Evolutionary conservation across 2,888 invertebrate genomes (phyloP), one percentile per base, ranked within the genome.

Genomic region (Amphiduros pacificus): DNA sequence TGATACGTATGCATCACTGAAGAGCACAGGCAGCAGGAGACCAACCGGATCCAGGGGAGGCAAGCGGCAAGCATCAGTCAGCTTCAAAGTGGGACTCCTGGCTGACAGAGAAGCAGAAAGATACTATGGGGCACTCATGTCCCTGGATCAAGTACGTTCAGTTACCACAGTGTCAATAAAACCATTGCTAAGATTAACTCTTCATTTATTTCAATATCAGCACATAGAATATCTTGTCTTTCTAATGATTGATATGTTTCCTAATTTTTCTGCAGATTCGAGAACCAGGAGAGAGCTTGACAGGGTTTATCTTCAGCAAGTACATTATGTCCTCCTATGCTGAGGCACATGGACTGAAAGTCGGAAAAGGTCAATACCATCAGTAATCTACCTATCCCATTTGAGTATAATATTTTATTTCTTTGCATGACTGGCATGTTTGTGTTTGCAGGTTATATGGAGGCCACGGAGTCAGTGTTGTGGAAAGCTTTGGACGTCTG

Each of bases 51-150:
- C 36, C 32, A 55, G 48, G 20, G 59, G 54, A 2, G 22, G 27
- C 6, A 63, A 74, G 61, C 65, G 75, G 31, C 76, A 73, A 5
- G n/a, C n/a, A n/a, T n/a, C n/a, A n/a, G 78, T 78, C 36, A 77
- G 76, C 9, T 78, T 79, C 68, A 80, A 79, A 63, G 72, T 76
- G 20, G 76, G 76, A 1, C 72, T 77, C 22, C 72, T 78, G 51
- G 73, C 76, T 11, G 80, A 78, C 66, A 71, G 71, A 61, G 76
- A 77, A 57, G 70, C 73, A 50, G 76, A 76, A 52, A 72, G 71
- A 4, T 78, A 75, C 65, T 72, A 72, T 63, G 79, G 79, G 11
- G 75, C 78, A 3, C 70, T 80, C 24, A 62, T 80, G 70, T 71
- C 68, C 41, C 52, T 75, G 48, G 77, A 78, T 14, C 76, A 79